Evolutionary conservation across 1,140 invertebrate species (phyloP), one percentile per base, ranked within the genome.

Genomic region (Drosophila ogumai): DNA sequence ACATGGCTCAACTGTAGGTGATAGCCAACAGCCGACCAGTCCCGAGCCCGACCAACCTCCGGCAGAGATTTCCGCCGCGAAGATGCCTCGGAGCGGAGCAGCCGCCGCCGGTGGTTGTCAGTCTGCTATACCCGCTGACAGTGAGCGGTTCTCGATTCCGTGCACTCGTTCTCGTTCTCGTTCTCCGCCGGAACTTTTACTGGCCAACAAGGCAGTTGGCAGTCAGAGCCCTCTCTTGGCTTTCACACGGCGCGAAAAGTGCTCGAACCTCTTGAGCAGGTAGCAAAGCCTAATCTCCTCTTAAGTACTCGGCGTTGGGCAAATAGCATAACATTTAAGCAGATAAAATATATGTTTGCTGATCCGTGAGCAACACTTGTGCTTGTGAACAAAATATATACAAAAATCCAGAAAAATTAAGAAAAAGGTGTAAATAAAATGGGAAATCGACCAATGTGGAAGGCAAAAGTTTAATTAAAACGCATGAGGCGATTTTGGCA

Each of bases 31-130:
- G 47, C 22, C 66, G 61, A 64, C 67, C 75, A 56, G 28, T 34
- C 3, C 72, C 49, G 46, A 52, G 34, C 25, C 22, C 40, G 44
- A 36, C 32, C 52, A 34, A 50, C 47, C 79, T 71, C 67, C 44
- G 52, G 66, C 71, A 28, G 67, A 88, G 84, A 87, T 88, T 87
- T 82, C 72, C 55, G 66, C 64, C 56, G 81, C 84, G 71, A 87
- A 88, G 82, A 87, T 88, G 82, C 84, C 79, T 66, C 68, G 50
- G 50, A 59, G 63, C 71, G 66, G 47, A 44, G 46, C 73, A 54
- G 52, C 38, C 25, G 64, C 44, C 36, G 68, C 66, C 66, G 46
- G 65, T 55, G 49, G 49, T 56, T 68, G 59, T 69, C 82, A 86
- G 84, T 86, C 84, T 72, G 79, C 80, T 76, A 34, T 72, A 79